Evolutionary conservation across 2,888 invertebrate species (phyloP).

Genomic region (Drosophila kuntzei): DNA sequence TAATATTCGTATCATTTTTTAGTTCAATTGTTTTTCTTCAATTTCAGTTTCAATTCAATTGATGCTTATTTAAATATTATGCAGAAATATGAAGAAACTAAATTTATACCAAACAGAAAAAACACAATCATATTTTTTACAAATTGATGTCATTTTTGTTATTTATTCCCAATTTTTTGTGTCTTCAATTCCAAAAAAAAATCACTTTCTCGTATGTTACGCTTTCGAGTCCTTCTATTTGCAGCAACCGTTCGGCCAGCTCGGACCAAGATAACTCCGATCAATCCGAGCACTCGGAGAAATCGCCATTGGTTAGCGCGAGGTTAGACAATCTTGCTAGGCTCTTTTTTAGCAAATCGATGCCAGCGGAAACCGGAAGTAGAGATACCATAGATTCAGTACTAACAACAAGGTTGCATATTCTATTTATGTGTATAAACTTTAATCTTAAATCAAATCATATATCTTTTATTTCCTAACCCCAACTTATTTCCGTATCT

Average conservation of each 20-base stretch:
- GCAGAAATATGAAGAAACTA: slow-evolving; percentile 16
- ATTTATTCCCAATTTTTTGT: slow-evolving; percentile 25
- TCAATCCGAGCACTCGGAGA: slow-evolving; percentile 86
- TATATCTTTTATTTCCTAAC: slow-evolving; percentile 35
- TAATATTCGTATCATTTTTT: slow-evolving; percentile 16
- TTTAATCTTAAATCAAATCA: slow-evolving; percentile 33
- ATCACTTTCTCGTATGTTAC: slow-evolving; percentile 41
- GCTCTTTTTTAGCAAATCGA: slow-evolving; percentile 89
- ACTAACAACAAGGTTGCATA: slow-evolving; percentile 85
- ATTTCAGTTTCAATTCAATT: slow-evolving; percentile 23
- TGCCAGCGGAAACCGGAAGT: slow-evolving; percentile 85
- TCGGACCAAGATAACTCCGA: slow-evolving; percentile 87
- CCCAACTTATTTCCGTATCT: slow-evolving; percentile 42
- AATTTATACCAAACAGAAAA: slow-evolving; percentile 6
- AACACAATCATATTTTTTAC: slow-evolving; percentile 5
- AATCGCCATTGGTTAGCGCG: slow-evolving; percentile 89
- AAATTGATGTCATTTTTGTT: slow-evolving; percentile 12
- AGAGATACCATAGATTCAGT: slow-evolving; percentile 86
- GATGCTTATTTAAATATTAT: slow-evolving; percentile 52
- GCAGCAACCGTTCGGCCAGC: slow-evolving; percentile 87
- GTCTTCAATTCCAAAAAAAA: slow-evolving; percentile 20
- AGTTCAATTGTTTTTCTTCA: slow-evolving; percentile 31
- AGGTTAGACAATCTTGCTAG: slow-evolving; percentile 92
- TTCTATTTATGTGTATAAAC: slow-evolving; percentile 63
- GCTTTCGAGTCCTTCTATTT: slow-evolving; percentile 73